Percentiles rank a stretch among this genome's conserved stretches.
Evolutionary conservation across 2,797 vertebrate species (phyloP).

Genomic region (Acanthurus lineatus): DNA sequence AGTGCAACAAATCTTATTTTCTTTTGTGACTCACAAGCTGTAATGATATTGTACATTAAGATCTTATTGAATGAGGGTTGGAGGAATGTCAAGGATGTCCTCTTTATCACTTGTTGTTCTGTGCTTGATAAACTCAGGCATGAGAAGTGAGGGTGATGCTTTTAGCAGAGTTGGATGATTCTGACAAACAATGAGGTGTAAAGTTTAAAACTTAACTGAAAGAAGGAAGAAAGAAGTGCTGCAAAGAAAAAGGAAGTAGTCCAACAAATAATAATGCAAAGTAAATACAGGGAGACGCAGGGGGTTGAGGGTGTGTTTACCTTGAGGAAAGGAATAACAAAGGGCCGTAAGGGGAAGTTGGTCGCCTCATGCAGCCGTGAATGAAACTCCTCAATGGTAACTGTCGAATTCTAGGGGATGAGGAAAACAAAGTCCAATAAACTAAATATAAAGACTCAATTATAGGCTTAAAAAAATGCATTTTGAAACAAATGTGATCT

Average conservation of each 20-base stretch:
- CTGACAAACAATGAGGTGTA: not conserved
- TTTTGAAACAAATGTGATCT: not conserved
- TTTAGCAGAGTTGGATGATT: slow-evolving; percentile 8
- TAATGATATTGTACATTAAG: slow-evolving; percentile 14
- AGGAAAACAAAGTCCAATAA: slow-evolving; percentile 1
- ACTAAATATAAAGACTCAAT: not conserved
- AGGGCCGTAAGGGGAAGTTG: slow-evolving; percentile 96
- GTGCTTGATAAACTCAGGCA: slow-evolving; percentile 3
- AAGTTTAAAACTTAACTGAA: slow-evolving; percentile 21
- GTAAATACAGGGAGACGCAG: slow-evolving; percentile 25
- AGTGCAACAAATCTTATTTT: slow-evolving; percentile 17
- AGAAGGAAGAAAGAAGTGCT: not conserved
- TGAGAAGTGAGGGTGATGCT: not conserved
- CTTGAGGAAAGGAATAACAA: slow-evolving; percentile 98
- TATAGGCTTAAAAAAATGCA: not conserved
- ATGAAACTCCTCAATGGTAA: slow-evolving; percentile 99
- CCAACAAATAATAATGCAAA: slow-evolving; percentile 25
- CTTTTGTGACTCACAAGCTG: slow-evolving; percentile 10
- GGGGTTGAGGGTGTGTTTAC: slow-evolving; percentile 78
- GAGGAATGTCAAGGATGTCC: slow-evolving; percentile 9
- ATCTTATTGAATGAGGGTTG: not conserved
- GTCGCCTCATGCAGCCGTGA: slow-evolving; percentile 98
- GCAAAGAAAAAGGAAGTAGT: slow-evolving; percentile 38
- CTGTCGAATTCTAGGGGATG: slow-evolving; percentile 92
- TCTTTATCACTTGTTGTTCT: slow-evolving; percentile 27